Evolutionary conservation across 2,888 invertebrate genomes (phyloP).

Genomic region (Phalera bucephala): DNA sequence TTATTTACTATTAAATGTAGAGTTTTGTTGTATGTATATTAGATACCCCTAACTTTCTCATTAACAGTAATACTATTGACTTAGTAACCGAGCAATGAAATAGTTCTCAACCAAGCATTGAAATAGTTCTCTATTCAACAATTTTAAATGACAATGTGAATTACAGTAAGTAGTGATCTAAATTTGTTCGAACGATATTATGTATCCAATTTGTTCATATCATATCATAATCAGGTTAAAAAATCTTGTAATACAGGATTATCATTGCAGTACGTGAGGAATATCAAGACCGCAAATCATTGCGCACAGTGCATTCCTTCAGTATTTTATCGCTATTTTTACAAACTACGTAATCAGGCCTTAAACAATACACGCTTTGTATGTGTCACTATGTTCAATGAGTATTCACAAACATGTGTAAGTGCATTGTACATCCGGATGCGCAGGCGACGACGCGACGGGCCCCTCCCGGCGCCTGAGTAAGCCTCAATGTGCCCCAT

Average conservation of each 20-base stretch:
- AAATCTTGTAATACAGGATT: background rate
- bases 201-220: no score
- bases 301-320: background rate
- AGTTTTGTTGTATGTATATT: no score
- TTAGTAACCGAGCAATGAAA: no score
- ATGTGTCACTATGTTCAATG: constrained; percentile 6
- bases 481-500: constrained; percentile 53
- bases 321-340: background rate
- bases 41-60: no score
- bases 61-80: no score
- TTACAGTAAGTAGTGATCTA: no score
- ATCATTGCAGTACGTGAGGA: background rate
- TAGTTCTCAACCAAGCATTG: no score
- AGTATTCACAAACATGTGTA: constrained; percentile 21
- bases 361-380: background rate
- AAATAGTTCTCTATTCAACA: no score
- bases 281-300: background rate
- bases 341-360: background rate
- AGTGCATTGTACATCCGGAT: constrained; percentile 27
- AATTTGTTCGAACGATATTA: no score
- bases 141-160: no score
- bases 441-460: constrained; percentile 34
- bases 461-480: constrained; percentile 33
- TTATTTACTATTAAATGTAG: no score
- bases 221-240: no score